Conservation (phyloP, 2,888 invertebrate genomes). For the Apamea epomidion region DNA sequence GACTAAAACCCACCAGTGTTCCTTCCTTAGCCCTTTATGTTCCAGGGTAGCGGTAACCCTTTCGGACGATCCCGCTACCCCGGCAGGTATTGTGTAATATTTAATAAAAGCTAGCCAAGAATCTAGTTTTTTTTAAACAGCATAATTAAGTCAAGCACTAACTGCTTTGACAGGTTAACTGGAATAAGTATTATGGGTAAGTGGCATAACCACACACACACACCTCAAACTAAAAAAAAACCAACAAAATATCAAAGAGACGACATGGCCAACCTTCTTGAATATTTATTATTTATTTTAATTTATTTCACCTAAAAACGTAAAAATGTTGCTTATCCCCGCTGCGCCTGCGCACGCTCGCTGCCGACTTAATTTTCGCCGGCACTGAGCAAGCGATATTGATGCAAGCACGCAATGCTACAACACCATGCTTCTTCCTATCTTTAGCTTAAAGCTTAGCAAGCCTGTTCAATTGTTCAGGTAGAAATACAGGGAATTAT, state of each 20-base stretch:
- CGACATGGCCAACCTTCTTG: not conserved
- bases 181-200: not conserved
- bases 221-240: too few relatives aligned
- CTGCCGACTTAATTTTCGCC: constrained; percentile 83
- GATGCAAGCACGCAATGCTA: constrained; percentile 77
- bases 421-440: constrained; percentile 52
- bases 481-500: not conserved
- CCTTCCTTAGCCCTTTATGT: too few relatives aligned
- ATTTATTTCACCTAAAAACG: not conserved
- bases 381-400: constrained; percentile 73
- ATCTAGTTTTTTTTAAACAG: not conserved
- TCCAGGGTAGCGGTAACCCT: too few relatives aligned
- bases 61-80: too few relatives aligned
- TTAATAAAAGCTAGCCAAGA: not conserved
- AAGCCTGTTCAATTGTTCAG: not conserved
- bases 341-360: constrained; percentile 73
- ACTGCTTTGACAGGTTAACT: not conserved
- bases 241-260: not conserved
- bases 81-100: not conserved
- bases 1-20: too few relatives aligned
- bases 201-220: too few relatives aligned
- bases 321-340: constrained; percentile 68
- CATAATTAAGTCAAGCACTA: not conserved
- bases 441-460: constrained; percentile 18
- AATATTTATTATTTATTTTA: constrained; percentile 27